phyloP scores from a whole-genome alignment of 2,888 invertebrate species.

The Sinopyrophorus schimmeli region DNA sequence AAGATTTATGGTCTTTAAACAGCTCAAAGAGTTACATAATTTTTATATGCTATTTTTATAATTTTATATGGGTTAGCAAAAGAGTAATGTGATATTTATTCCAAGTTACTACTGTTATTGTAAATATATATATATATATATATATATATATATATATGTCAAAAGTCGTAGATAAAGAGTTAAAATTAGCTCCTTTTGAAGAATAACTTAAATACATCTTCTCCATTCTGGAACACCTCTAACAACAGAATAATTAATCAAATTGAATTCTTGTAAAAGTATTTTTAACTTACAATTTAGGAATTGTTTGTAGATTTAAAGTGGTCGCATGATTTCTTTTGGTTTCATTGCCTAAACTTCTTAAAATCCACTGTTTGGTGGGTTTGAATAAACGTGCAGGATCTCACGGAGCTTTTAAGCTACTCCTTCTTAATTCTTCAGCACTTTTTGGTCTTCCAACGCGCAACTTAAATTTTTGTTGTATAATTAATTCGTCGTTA shows the following conservation, averaged over 20 bases:
- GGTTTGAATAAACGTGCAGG: conserved; percentile 49
- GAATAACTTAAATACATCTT: conserved; percentile 35
- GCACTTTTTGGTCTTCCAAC: conserved; percentile 21
- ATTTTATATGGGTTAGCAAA: too few species aligned
- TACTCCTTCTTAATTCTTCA: conserved; percentile 16
- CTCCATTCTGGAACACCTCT: conserved; percentile 44
- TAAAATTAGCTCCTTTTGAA: too few species aligned
- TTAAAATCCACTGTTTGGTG: conserved; percentile 49
- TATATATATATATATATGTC: too few species aligned
- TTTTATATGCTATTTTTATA: too few species aligned
- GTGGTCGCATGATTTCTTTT: conserved; percentile 9
- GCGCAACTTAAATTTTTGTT: conserved; percentile 4
- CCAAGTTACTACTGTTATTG: too few species aligned
- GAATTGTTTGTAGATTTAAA: conserved; percentile 21
- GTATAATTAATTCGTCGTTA: conserved; percentile 48
- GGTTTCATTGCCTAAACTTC: conserved; percentile 1
- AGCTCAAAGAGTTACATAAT: too few species aligned
- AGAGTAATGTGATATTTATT: too few species aligned
- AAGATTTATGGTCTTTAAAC: too few species aligned
- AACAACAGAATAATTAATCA: conserved; percentile 33
- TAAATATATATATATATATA: too few species aligned
- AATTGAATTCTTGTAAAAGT: too few species aligned
- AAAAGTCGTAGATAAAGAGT: too few species aligned
- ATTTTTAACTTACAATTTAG: conserved; percentile 49
- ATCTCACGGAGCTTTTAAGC: conserved; percentile 40